phyloP scores from a whole-genome alignment of 2,113 vertebrate genomes.

The Hypomesus transpacificus region DNA sequence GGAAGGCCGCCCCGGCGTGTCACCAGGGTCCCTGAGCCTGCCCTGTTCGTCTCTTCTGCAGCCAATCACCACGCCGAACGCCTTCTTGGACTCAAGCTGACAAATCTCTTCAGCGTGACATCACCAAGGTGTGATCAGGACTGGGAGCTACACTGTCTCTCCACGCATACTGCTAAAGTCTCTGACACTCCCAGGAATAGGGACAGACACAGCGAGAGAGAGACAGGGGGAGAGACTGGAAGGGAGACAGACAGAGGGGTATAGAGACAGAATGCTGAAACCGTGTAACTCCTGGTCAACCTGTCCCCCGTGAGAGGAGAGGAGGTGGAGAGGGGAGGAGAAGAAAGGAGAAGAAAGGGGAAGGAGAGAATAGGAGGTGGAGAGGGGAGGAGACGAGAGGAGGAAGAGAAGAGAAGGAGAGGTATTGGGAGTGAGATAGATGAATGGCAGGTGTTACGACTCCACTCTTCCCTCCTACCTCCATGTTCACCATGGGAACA shows the following conservation, averaged over 20 bases:
- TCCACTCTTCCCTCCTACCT: conserved; percentile 15
- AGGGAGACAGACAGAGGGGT: background rate
- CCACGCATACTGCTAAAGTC: too few relatives aligned
- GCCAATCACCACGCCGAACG: background rate
- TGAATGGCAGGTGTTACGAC: too few relatives aligned
- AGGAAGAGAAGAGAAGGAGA: too few relatives aligned
- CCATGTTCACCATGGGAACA: conserved; percentile 32
- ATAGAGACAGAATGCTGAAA: background rate
- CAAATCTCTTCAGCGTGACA: too few relatives aligned
- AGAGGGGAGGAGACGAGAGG: background rate
- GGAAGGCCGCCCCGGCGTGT: conserved; percentile 32
- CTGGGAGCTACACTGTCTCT: too few relatives aligned
- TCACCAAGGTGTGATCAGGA: too few relatives aligned
- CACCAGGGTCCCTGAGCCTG: conserved; percentile 38
- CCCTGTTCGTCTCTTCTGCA: background rate
- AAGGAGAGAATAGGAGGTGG: conserved; percentile 5
- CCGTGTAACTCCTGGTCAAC: background rate
- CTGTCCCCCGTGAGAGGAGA: background rate
- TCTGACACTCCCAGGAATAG: too few relatives aligned
- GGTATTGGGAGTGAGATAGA: too few relatives aligned
- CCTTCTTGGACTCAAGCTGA: too few relatives aligned
- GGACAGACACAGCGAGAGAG: background rate
- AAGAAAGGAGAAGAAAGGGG: too few relatives aligned
- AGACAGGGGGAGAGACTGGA: background rate
- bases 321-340: background rate